phyloP scores from a whole-genome alignment of 2,797 vertebrate species.

The Falco naumanni region DNA sequence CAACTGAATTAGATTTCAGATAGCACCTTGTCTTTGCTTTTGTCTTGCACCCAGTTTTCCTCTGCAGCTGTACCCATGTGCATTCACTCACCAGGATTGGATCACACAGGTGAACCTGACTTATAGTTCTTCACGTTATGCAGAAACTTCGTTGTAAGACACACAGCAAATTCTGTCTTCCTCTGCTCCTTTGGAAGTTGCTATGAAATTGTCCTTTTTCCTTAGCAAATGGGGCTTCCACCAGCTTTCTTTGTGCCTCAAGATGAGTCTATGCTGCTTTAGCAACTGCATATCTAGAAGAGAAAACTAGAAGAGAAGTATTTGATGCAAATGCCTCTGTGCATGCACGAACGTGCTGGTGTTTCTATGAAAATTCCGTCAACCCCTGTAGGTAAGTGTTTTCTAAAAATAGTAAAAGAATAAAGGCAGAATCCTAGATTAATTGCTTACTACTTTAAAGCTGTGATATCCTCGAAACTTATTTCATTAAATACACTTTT shows the following conservation, averaged over 20 bases:
- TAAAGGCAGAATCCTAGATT: slow-evolving; percentile 53
- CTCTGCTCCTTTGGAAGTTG: neutral
- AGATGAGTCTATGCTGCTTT: neutral
- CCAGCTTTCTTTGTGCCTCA: neutral
- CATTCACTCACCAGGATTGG: neutral
- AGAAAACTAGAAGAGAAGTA: slow-evolving; percentile 23
- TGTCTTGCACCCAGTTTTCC: neutral
- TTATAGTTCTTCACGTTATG: neutral
- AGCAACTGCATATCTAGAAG: slow-evolving; percentile 16
- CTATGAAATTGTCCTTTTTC: neutral
- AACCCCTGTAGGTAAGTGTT: slow-evolving; percentile 39
- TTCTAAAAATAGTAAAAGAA: slow-evolving; percentile 68
- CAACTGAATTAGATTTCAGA: neutral
- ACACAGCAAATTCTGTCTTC: neutral
- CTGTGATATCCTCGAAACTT: slow-evolving; percentile 63
- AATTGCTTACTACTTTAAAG: slow-evolving; percentile 63
- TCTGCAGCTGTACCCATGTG: neutral
- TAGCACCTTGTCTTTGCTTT: neutral
- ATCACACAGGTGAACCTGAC: rapidly evolving
- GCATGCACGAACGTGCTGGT: neutral
- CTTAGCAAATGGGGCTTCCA: neutral
- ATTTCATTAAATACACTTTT: slow-evolving; percentile 62
- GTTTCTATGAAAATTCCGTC: slow-evolving; percentile 57
- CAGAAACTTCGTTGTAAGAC: neutral
- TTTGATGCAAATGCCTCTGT: slow-evolving; percentile 33